Base-by-base conservation (phyloP, 2,888 invertebrate species). In the Gasteruption jaculator region DNA sequence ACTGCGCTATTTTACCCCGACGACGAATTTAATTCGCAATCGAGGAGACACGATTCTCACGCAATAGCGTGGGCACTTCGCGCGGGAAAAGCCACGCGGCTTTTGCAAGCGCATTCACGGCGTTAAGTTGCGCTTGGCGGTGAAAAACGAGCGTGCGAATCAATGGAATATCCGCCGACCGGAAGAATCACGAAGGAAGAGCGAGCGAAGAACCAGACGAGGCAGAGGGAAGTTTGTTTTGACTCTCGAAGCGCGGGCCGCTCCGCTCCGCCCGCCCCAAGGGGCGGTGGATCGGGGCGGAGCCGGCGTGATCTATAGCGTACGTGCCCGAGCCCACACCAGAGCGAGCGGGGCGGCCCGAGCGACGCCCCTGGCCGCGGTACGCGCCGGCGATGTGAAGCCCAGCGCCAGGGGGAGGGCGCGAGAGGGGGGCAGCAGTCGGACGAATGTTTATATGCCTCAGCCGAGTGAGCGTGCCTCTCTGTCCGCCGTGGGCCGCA, bases 251-350 rank as follows among this genome's bases (percentile, higher is more conserved):
- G n/a, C n/a, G n/a, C n/a, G n/a, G n/a, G 38, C 46, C 39, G 52
- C 58, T 45, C 60, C 62, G 52, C 58, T 54, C 41, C 47, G 24
- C 32, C 30, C 36, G 43, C 26, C 40, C 37, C 32, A 26, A 36
- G 34, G 16, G 33, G n/a, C n/a, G n/a, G n/a, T n/a, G n/a, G n/a
- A n/a, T n/a, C n/a, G n/a, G 50, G 69, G 69, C 63, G 69, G 68
- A 61, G 69, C 54, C 49, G 56, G 53, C 52, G 63, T 69, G 69
- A 69, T 69, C 68, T 69, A 69, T 69, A 69, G 69, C 68, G 66
- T 68, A 61, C 60, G 63, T 64, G 63, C 63, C 60, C 57, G 56
- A n/a, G 53, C 54, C 49, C 55, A 51, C 52, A 48, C 52, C 52
- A 45, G 48, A 33, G 35, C 40, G 32, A 29, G 41, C 38, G 14